These are phyloP conservation scores for Cataglyphis albicans DNA, from an alignment of 2,888 invertebrate species.

Conservation along the genomic window DNA sequence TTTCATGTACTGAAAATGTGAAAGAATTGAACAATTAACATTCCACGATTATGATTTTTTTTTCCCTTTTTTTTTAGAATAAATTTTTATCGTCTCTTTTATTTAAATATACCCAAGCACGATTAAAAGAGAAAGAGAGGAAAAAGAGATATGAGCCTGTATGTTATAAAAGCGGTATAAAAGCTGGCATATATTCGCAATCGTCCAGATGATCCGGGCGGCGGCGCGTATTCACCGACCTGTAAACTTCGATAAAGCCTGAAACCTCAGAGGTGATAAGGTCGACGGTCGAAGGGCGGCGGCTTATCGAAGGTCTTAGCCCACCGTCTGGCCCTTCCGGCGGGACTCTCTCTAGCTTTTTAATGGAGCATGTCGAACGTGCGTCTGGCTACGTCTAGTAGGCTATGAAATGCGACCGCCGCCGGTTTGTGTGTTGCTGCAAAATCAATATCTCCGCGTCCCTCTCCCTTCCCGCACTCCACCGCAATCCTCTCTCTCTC, in stretches of 20 bases:
- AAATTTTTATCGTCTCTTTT: neutral
- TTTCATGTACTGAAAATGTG: neutral
- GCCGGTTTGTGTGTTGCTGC: slow-evolving; percentile 80
- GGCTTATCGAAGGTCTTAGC: slow-evolving; percentile 58
- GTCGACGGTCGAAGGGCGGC: slow-evolving; percentile 46
- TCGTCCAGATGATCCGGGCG: slow-evolving; percentile 24
- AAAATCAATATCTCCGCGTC: slow-evolving; percentile 81
- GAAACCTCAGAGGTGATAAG: slow-evolving; percentile 64
- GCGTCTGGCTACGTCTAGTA: slow-evolving; percentile 49
- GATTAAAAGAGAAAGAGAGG: neutral
- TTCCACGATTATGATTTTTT: neutral
- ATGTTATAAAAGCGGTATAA: neutral
- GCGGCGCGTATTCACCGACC: slow-evolving; percentile 63
- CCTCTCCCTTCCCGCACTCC: slow-evolving; percentile 49
- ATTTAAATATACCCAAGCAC: neutral
- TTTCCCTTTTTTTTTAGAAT: neutral
- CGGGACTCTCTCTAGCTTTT: slow-evolving; percentile 21
- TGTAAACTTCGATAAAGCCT: slow-evolving; percentile 75
- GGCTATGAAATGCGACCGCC: slow-evolving; percentile 78
- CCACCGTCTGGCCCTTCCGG: neutral
- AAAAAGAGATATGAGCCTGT: neutral
- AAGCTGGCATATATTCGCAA: slow-evolving; percentile 32
- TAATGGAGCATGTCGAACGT: slow-evolving; percentile 43
- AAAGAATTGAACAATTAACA: neutral
- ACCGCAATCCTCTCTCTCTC: slow-evolving; percentile 42